Base-by-base conservation (phyloP, 2,888 invertebrate genomes). In the Temnothorax unifasciatus region DNA sequence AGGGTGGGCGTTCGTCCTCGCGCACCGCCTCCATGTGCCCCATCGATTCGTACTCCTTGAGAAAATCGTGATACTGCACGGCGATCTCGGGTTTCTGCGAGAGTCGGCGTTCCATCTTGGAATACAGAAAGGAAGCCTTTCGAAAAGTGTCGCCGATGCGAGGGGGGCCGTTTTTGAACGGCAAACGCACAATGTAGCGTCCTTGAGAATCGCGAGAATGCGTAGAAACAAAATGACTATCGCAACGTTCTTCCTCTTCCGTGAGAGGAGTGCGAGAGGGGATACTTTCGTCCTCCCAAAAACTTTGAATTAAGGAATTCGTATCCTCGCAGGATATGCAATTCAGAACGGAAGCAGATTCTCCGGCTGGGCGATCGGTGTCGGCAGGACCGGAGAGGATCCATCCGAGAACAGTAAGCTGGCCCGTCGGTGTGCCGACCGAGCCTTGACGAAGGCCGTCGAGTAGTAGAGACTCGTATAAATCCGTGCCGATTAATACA, bases 161-260 rank as follows among this genome's bases (percentile, higher is more conserved):
- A 5, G 50, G 29, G 8, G 2, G 29, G 2, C 29, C n/a, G 34
- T 0, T 15, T n/a, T 61, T 61, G 0, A 61, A 34, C 1, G 34
- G 34, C 8, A 61, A 2, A 3, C 34, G 34, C 2, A 61, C 8
- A 5, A 59, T 8, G n/a, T 61, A 61, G 0, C 34, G 29, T 29
- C 2, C 29, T 29, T 29, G 29, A 29, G 29, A 29, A 29, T 29
- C 29, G 34, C 61, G 61, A 2, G 61, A 6, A 8, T 61, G 34
- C 0, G 2, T 0, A 1, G 0, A n/a, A n/a, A n/a, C 8, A 0
- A 61, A 61, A 2, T 18, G 18, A 0, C 3, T 0, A 1, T 61
- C 18, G 3, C 61, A 61, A 0, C 6, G 15, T 9, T 61, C 61
- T 0, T 61, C 61, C 1, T 61, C 61, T 0, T 61, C 34, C 0